Conservation (phyloP, 1,140 invertebrate genomes). For the Zaprionus camerounensis region DNA sequence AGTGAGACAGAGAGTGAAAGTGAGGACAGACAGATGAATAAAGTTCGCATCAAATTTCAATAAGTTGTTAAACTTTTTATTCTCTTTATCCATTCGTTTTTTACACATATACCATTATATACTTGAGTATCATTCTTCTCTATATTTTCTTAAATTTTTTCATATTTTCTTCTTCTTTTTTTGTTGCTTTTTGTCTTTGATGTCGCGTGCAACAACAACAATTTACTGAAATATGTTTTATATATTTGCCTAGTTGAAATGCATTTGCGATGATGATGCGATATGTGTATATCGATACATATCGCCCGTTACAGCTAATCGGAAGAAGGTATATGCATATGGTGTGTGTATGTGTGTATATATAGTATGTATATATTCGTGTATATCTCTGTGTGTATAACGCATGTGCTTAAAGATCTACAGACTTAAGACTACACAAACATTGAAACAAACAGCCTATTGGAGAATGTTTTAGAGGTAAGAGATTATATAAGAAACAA, state of each 20-base stretch:
- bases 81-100: slow-evolving; percentile 64
- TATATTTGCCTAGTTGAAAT: slow-evolving; percentile 63
- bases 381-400: slow-evolving; percentile 63
- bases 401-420: slow-evolving; percentile 75
- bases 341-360: slow-evolving; percentile 2
- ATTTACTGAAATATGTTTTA: slow-evolving; percentile 48
- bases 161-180: slow-evolving; percentile 28
- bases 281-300: slow-evolving; percentile 7
- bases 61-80: slow-evolving; percentile 70
- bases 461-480: slow-evolving; percentile 69
- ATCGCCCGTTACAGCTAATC: slow-evolving; percentile 28
- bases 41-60: slow-evolving; percentile 4
- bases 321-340: slow-evolving; percentile 29
- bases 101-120: slow-evolving; percentile 54
- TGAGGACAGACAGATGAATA: not conserved
- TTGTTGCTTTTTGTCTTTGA: slow-evolving; percentile 28
- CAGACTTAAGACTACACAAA: slow-evolving; percentile 72
- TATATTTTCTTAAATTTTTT: slow-evolving; percentile 31
- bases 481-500: slow-evolving; percentile 62
- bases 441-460: slow-evolving; percentile 82
- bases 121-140: slow-evolving; percentile 72
- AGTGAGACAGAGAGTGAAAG: not conserved
- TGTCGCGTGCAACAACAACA: slow-evolving; percentile 47
- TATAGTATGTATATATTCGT: slow-evolving; percentile 48
- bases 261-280: slow-evolving; percentile 49